A percentile compares a stretch with the other conserved stretches of the same genome.
Evolutionary conservation across 35 echinoderm and acorn worm species (phyloP).

Genomic region (Stichopus chloronotus): DNA sequence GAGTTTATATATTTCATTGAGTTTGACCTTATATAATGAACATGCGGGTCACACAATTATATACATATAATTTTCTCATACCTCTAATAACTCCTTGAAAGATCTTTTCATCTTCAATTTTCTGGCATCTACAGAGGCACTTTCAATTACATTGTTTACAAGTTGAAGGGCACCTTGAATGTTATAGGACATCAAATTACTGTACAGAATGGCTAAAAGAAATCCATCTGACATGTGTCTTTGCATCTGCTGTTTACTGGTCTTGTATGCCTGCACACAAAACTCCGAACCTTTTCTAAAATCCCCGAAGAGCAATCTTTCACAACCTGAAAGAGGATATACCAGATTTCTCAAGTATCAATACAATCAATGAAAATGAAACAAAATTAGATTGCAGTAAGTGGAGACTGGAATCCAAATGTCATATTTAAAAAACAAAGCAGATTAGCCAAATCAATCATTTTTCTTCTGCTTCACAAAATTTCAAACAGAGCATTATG

Average conservation of each 20-base stretch:
- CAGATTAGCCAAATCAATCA: no score
- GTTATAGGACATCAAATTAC: constrained; percentile 71
- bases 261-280: constrained; percentile 50
- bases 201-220: constrained; percentile 87
- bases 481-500: no score
- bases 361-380: no score
- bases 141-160: constrained; percentile 74
- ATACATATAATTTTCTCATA: background rate
- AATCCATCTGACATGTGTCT: constrained; percentile 46
- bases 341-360: background rate
- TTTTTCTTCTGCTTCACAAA: no score
- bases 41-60: no score
- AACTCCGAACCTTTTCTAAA: constrained; percentile 26
- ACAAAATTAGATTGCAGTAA: no score
- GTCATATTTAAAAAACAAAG: no score
- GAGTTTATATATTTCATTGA: no score
- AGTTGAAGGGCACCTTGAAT: constrained; percentile 69
- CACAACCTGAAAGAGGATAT: constrained; percentile 54
- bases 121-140: constrained; percentile 67
- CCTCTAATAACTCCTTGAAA: constrained; percentile 51
- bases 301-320: constrained; percentile 66
- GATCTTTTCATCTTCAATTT: constrained; percentile 48
- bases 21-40: no score
- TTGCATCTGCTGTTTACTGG: constrained; percentile 31
- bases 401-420: no score